These are phyloP conservation scores for Gymnorhina tibicen DNA, from an alignment of 2,113 vertebrate species.

Conservation along the genomic window DNA sequence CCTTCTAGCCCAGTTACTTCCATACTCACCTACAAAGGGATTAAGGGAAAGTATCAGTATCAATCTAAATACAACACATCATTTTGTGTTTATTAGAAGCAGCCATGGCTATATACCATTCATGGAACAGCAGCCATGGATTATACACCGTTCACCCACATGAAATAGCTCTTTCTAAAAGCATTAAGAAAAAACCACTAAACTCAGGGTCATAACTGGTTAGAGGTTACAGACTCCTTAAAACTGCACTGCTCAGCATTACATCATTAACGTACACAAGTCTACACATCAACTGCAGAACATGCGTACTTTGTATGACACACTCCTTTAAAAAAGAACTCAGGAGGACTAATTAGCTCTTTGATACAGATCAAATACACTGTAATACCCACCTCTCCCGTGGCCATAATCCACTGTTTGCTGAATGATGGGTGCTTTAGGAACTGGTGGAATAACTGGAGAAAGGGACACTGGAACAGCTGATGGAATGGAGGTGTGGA, in stretches of 20 bases:
- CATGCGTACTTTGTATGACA: background rate
- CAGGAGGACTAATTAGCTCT: background rate
- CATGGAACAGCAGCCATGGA: background rate
- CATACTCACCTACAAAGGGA: background rate
- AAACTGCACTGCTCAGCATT: background rate
- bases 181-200: background rate
- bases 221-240: background rate
- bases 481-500: conserved; percentile 65
- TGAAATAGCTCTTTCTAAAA: background rate
- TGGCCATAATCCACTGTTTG: conserved; percentile 94
- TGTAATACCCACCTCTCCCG: conserved; percentile 79
- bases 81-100: background rate
- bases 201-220: background rate
- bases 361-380: background rate
- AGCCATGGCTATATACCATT: background rate
- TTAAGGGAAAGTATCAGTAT: background rate
- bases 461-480: conserved; percentile 57
- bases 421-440: conserved; percentile 80
- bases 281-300: background rate
- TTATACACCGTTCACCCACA: background rate
- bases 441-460: conserved; percentile 68
- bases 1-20: background rate
- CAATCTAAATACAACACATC: background rate
- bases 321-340: background rate
- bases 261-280: background rate